These are phyloP conservation scores for Pimephales promelas DNA, from an alignment of 2,113 vertebrate species.

Conservation along the genomic window DNA sequence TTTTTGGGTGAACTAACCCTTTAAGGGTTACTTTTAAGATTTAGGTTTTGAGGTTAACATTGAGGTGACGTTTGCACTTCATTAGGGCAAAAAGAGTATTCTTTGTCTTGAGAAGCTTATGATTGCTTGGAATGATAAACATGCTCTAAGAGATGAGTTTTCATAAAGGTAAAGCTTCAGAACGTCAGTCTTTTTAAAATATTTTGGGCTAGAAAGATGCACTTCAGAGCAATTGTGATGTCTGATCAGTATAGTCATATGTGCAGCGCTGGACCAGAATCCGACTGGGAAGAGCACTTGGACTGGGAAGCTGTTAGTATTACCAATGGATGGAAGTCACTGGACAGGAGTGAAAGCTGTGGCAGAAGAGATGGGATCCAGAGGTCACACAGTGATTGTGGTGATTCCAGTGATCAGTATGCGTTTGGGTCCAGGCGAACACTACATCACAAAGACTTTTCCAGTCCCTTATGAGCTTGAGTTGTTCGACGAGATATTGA, in stretches of 20 bases:
- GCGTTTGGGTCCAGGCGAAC: conserved; percentile 71
- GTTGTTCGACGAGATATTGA: conserved; percentile 12
- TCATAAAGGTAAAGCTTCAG: background rate
- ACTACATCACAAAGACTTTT: conserved; percentile 72
- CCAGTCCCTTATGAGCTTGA: conserved; percentile 69
- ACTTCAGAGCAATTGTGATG: background rate
- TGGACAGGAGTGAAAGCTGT: conserved; percentile 79
- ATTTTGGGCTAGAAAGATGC: background rate
- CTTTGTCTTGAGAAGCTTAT: background rate
- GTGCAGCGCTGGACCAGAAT: background rate
- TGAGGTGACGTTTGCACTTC: background rate
- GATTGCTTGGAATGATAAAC: background rate
- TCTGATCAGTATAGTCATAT: background rate
- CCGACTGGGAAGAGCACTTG: no score
- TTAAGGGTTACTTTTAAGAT: no score
- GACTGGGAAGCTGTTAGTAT: conserved; percentile 82
- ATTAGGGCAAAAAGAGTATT: background rate
- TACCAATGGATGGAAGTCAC: conserved; percentile 87
- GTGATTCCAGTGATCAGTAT: conserved; percentile 78
- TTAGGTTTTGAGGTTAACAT: background rate
- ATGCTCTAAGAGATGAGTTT: background rate
- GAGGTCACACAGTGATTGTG: conserved; percentile 75
- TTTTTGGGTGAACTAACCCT: no score
- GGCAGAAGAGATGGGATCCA: conserved; percentile 73
- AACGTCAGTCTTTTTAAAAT: background rate